phyloP scores from a whole-genome alignment of 1,140 invertebrate genomes.

The Drosophila sulfurigaster region DNA sequence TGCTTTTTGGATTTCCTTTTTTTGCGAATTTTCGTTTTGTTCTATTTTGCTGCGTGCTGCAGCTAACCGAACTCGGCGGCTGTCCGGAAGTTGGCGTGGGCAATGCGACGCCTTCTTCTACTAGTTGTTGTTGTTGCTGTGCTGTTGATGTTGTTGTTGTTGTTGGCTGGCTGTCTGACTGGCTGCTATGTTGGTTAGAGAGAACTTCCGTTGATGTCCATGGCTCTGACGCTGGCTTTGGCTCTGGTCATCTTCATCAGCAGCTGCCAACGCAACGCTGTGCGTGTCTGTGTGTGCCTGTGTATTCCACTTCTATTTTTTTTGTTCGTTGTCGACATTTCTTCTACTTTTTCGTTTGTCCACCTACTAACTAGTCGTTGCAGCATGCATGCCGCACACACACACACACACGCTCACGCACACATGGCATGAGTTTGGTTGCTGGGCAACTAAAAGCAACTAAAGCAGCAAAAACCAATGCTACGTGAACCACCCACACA shows the following conservation, averaged over 20 bases:
- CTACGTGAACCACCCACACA: constrained; percentile 44
- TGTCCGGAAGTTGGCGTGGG: constrained; percentile 54
- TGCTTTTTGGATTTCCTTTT: constrained; percentile 47
- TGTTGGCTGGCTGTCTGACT: constrained; percentile 20
- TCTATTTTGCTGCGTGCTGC: constrained; percentile 76
- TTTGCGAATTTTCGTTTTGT: constrained; percentile 68
- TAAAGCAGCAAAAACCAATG: constrained; percentile 64
- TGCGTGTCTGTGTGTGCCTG: constrained; percentile 43
- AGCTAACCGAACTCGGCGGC: constrained; percentile 54
- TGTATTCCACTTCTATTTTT: constrained; percentile 45
- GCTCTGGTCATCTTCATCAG: constrained; percentile 80
- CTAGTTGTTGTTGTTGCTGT: constrained; percentile 38
- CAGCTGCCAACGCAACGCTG: constrained; percentile 59
- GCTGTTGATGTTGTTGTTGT: constrained; percentile 20
- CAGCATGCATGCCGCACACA: constrained; percentile 33
- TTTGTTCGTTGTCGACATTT: constrained; percentile 33
- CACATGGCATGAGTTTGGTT: constrained; percentile 1
- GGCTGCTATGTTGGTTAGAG: constrained; percentile 74
- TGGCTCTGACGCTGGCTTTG: constrained; percentile 58
- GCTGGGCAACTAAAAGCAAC: constrained; percentile 40
- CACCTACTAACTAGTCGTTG: constrained; percentile 74
- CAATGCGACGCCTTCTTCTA: constrained; percentile 58
- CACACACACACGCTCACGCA: constrained; percentile 23
- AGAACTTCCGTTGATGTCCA: constrained; percentile 67
- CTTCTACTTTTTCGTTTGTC: constrained; percentile 56